Conservation (phyloP, 2,888 invertebrate genomes). For the Patella pellucida region DNA sequence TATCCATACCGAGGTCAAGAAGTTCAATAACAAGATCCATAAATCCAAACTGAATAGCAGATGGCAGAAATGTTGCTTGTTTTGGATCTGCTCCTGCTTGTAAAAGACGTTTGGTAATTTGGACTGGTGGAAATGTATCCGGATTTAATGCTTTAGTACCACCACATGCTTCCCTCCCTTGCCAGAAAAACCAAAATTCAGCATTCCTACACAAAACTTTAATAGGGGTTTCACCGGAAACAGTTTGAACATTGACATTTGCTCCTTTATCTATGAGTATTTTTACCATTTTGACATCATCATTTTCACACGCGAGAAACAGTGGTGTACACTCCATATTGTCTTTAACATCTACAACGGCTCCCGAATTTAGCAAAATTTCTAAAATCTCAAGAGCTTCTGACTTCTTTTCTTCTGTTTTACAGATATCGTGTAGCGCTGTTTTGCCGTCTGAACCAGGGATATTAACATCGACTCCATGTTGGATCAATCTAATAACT, state of each 20-base stretch:
- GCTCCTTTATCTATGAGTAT: constrained; percentile 48
- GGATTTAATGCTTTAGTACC: constrained; percentile 32
- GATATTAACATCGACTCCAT: constrained; percentile 38
- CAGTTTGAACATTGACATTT: constrained; percentile 54
- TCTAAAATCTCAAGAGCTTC: constrained; percentile 48
- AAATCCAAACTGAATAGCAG: constrained; percentile 58
- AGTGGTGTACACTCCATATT: constrained; percentile 56
- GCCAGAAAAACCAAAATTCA: constrained; percentile 62
- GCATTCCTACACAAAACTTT: constrained; percentile 60
- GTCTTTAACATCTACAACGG: constrained; percentile 49
- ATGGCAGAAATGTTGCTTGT: constrained; percentile 59
- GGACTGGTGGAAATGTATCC: constrained; percentile 54
- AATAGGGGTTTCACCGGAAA: constrained; percentile 56
- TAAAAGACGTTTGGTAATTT: constrained; percentile 57
- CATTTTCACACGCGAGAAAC: constrained; percentile 55
- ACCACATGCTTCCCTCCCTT: constrained; percentile 40
- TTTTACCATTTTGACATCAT: constrained; percentile 52
- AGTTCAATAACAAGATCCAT: constrained; percentile 52
- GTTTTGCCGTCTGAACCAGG: constrained; percentile 55
- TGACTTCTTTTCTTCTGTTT: constrained; percentile 45
- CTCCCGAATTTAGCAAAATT: constrained; percentile 44
- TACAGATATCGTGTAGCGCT: constrained; percentile 52
- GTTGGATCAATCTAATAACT: constrained; percentile 40
- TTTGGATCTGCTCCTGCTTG: constrained; percentile 52
- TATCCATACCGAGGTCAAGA: constrained; percentile 60